phyloP scores from a whole-genome alignment of 1,140 invertebrate species.

The Ptiloglossa arizonensis region DNA sequence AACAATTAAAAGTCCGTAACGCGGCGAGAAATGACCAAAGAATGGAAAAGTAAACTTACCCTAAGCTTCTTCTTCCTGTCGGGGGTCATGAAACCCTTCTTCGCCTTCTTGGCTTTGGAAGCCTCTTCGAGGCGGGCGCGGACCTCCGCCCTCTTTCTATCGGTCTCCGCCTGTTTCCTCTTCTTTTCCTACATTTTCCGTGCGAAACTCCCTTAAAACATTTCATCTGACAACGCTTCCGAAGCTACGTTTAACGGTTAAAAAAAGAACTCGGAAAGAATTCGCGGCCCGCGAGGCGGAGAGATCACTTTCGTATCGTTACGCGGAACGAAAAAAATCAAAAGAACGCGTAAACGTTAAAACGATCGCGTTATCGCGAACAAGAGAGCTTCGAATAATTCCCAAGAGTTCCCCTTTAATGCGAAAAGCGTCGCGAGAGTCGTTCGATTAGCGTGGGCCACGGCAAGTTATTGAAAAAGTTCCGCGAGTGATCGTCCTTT shows the following conservation, averaged over 20 bases:
- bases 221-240: slow-evolving; percentile 50
- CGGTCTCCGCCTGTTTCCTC: slow-evolving; percentile 96
- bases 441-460: slow-evolving; percentile 17
- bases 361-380: background rate
- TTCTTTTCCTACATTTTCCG: slow-evolving; percentile 90
- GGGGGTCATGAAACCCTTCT: slow-evolving; percentile 99
- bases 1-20: background rate
- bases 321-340: background rate
- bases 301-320: too few species aligned
- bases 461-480: slow-evolving; percentile 45
- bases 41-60: slow-evolving; percentile 84
- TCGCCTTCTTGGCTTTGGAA: slow-evolving; percentile 96
- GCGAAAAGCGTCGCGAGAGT: background rate
- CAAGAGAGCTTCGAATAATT: background rate
- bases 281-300: too few species aligned
- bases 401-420: background rate
- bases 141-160: slow-evolving; percentile 97
- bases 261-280: slow-evolving; percentile 12
- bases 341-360: background rate
- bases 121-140: slow-evolving; percentile 97
- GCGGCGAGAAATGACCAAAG: background rate
- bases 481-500: slow-evolving; percentile 28
- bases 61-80: slow-evolving; percentile 99
- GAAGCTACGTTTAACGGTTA: slow-evolving; percentile 11
- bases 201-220: slow-evolving; percentile 69